Percentiles rank a stretch among this genome's conserved stretches.
Conservation (phyloP, 2,797 vertebrate species). For the Chiloscyllium punctatum region DNA sequence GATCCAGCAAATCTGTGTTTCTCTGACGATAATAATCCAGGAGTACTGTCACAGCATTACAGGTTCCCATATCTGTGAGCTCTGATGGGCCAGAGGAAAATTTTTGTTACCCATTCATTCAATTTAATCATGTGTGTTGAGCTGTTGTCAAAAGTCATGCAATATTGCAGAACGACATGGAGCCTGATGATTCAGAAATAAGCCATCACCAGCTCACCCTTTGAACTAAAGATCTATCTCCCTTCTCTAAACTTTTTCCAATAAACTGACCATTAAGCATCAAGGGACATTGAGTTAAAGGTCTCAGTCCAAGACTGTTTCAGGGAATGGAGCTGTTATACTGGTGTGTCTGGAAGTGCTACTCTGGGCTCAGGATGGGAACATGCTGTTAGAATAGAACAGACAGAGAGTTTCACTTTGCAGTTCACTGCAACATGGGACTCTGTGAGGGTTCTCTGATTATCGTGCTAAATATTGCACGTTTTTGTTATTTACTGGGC, state of each 20-base stretch:
- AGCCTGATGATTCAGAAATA: not conserved
- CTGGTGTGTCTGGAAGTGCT: not conserved
- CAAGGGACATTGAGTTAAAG: not conserved
- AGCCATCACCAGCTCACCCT: not conserved
- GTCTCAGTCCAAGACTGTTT: not conserved
- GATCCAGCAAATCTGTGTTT: not conserved
- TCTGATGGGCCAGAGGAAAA: not conserved
- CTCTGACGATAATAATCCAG: not conserved
- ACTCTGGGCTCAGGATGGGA: not conserved
- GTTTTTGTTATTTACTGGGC: conserved; percentile 15
- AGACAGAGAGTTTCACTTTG: not conserved
- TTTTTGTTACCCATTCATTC: not conserved
- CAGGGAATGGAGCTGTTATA: not conserved
- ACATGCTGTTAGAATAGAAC: not conserved
- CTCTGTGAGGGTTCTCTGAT: not conserved
- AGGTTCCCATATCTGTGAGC: not conserved
- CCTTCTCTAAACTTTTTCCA: not conserved
- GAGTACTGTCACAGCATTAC: not conserved
- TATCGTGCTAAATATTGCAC: not conserved
- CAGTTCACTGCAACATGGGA: not conserved
- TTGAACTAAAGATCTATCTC: not conserved
- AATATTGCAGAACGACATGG: not conserved
- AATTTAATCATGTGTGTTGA: too few species aligned
- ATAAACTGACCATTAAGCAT: not conserved
- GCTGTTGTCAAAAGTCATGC: too few species aligned